Percentiles rank a stretch among this genome's conserved stretches.
Conservation (phyloP, 2,797 vertebrate species). For the Carcharodon carcharias region DNA sequence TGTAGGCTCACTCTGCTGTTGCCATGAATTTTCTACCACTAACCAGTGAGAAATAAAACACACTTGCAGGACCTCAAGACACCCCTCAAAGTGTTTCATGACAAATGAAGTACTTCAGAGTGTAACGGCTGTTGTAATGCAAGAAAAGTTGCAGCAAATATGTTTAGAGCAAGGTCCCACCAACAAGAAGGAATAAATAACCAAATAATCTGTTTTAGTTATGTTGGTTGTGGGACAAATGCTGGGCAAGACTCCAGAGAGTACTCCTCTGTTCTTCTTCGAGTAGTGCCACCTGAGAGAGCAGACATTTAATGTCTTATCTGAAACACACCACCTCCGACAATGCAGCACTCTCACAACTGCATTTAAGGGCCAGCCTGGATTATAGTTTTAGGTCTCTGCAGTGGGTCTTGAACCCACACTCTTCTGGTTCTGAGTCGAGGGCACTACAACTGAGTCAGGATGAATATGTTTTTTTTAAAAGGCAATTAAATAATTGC, state of each 20-base stretch:
- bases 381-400: not conserved
- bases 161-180: not conserved
- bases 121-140: not conserved
- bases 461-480: not conserved
- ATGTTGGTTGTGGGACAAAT: too few relatives aligned
- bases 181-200: not conserved
- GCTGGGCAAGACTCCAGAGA: too few relatives aligned
- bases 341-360: not conserved
- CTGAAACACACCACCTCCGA: not conserved
- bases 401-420: not conserved
- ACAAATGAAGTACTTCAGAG: not conserved
- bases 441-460: not conserved
- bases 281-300: not conserved
- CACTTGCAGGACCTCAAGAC: not conserved
- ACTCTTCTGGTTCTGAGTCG: not conserved
- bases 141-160: not conserved
- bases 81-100: not conserved
- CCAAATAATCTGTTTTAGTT: too few relatives aligned
- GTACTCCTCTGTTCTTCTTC: too few relatives aligned
- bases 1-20: not conserved
- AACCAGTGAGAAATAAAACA: not conserved
- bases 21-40: not conserved
- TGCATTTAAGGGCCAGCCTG: not conserved
- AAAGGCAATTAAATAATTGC: not conserved
- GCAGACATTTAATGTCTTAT: not conserved